Evolutionary conservation across 2,113 vertebrate species (phyloP), one percentile per base, ranked within the genome.

Genomic region (Poeciliopsis turrubarensis): DNA sequence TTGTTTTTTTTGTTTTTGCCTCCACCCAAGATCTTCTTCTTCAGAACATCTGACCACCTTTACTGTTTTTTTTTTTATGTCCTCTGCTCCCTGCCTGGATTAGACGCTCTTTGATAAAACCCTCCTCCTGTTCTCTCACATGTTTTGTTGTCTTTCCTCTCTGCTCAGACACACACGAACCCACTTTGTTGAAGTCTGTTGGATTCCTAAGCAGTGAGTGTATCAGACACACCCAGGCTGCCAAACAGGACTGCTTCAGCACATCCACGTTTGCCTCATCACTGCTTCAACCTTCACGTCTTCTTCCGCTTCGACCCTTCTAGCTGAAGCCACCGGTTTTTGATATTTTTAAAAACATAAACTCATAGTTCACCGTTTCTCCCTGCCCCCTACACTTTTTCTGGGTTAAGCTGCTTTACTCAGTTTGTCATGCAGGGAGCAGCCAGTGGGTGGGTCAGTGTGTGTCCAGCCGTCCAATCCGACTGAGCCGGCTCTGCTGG

Each of bases 131-230:
- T 73, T 73, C 47, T 60, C 37, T 37, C 2, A 10, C 34, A 3
- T 37, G 10, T 37, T 66, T 65, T 60, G 51, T 79, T 62, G 81
- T 60, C 65, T 64, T 8, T 63, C 66, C 14, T 26, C 19, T 51
- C 22, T 17, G 37, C 47, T 37, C 44, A 65, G 60, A 75, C 51
- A 72, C 65, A 29, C 34, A 32, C 22, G 1, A n/a, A 54, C 25
- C n/a, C 65, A 47, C 73, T 30, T 70, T 78, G 54, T 78, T 77
- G 15, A 81, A 85, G 87, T 82, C 60, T 67, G 81, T 71, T 77
- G 86, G 89, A 95, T 95, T 95, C 94, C 93, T 90, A 30, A 92
- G 92, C 71, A 85, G 79, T 95, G 93, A 95, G 70, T 93, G 61
- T 87, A 31, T 39, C 65, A 61, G 93, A 77, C 93, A 92, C 94